Conservation (phyloP, 1,140 invertebrate species). For the Lordiphosa mommai region DNA sequence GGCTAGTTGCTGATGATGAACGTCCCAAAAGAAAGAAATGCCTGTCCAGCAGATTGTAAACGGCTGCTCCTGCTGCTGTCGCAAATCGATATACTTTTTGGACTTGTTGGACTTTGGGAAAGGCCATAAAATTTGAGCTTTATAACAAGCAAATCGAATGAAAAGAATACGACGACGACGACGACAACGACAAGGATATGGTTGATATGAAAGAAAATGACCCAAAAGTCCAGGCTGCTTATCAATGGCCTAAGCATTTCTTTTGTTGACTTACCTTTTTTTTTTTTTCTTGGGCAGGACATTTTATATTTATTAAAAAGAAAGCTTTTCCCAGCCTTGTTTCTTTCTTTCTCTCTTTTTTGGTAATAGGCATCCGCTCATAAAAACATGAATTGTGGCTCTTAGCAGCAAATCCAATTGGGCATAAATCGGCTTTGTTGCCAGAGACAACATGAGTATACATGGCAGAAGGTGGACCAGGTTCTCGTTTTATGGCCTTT, state of each 20-base stretch:
- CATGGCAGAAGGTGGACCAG: not conserved
- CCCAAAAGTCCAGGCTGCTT: conserved; percentile 45
- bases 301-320: conserved; percentile 76
- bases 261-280: conserved; percentile 63
- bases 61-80: not conserved
- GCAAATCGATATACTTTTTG: conserved; percentile 54
- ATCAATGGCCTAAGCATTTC: conserved; percentile 57
- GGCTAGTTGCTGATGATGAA: conserved; percentile 53
- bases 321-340: conserved; percentile 21
- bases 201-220: conserved; percentile 50
- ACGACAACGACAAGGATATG: conserved; percentile 41
- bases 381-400: conserved; percentile 77
- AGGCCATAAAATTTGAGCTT: conserved; percentile 75
- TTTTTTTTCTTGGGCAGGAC: conserved; percentile 31
- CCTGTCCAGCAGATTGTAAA: conserved; percentile 59
- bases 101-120: conserved; percentile 56
- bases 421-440: conserved; percentile 75
- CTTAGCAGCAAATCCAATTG: conserved; percentile 78
- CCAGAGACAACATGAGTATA: conserved; percentile 42
- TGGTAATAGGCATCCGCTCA: conserved; percentile 71
- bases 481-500: conserved; percentile 30
- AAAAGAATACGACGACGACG: conserved; percentile 32
- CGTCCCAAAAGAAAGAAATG: conserved; percentile 35
- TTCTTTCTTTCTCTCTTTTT: conserved; percentile 10
- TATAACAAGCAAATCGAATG: conserved; percentile 75